Conservation (phyloP, 2,888 invertebrate genomes). For the Hipparchia semele region DNA sequence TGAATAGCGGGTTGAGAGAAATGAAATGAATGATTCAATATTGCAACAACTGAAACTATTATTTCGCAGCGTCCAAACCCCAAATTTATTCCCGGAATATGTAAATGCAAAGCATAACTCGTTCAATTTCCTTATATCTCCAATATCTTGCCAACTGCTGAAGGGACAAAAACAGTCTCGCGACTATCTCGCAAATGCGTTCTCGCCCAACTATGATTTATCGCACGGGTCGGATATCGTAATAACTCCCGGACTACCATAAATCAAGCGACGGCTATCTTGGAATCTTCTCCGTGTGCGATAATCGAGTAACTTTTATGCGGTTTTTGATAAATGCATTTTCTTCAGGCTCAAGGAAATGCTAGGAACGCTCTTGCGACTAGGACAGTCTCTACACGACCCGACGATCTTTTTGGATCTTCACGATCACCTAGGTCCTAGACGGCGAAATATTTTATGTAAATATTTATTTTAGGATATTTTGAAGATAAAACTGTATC, state of each 20-base stretch:
- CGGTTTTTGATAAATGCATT: constrained; percentile 17
- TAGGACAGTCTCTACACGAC: too few species aligned
- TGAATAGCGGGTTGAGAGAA: too few species aligned
- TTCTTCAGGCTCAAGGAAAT: neutral
- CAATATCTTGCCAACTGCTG: constrained; percentile 33
- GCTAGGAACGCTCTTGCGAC: too few species aligned
- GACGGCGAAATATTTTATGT: too few species aligned
- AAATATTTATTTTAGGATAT: too few species aligned
- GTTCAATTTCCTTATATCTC: constrained; percentile 29
- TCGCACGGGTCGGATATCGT: constrained; percentile 55
- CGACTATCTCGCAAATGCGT: constrained; percentile 51
- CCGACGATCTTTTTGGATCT: too few species aligned
- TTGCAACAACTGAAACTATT: too few species aligned
- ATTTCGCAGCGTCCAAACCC: neutral
- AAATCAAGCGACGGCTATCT: constrained; percentile 44
- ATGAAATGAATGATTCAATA: too few species aligned
- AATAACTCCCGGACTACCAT: constrained; percentile 55
- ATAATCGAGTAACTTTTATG: constrained; percentile 34
- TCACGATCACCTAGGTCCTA: too few species aligned
- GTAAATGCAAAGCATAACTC: constrained; percentile 29
- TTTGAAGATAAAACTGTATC: too few species aligned
- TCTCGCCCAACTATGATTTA: constrained; percentile 61
- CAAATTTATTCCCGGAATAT: neutral
- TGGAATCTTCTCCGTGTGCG: constrained; percentile 25
- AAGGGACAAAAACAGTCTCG: constrained; percentile 50